phyloP scores from a whole-genome alignment of 2,797 vertebrate species.

The Anisognathus igniventris region DNA sequence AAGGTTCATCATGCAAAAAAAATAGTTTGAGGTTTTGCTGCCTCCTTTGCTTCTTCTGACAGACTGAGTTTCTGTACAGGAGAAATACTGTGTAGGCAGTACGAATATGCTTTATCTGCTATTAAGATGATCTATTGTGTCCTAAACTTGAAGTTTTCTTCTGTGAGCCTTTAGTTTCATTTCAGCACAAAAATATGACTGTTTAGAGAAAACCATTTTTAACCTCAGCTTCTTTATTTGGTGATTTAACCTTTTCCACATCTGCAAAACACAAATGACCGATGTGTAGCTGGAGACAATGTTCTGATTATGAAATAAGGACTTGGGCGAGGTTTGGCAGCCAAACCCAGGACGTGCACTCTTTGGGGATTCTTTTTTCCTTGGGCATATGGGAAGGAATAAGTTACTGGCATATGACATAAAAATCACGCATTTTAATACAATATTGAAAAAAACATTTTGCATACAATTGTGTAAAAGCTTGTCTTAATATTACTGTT shows the following conservation, averaged over 20 bases:
- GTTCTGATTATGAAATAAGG: conserved; percentile 32
- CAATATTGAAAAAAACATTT: neutral
- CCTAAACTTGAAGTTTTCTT: conserved; percentile 1
- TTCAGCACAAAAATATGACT: conserved; percentile 29
- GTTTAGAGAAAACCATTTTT: conserved; percentile 29
- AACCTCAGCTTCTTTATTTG: neutral
- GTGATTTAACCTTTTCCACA: conserved; percentile 24
- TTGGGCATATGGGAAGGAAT: neutral
- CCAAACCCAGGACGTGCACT: neutral
- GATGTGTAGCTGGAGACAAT: neutral
- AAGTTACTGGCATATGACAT: neutral
- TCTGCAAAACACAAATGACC: conserved; percentile 34
- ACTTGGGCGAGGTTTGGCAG: neutral
- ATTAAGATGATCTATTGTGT: conserved; percentile 6
- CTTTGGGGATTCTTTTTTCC: neutral
- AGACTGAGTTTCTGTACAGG: neutral
- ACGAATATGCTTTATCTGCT: neutral
- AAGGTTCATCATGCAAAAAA: neutral
- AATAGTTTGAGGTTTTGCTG: neutral
- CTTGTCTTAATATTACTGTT: neutral
- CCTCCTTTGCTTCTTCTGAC: neutral
- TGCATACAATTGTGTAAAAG: neutral
- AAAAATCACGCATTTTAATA: neutral
- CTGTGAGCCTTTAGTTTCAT: neutral
- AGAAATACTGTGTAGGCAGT: neutral